Base-by-base conservation (phyloP, 2,797 vertebrate species). In the Gymnopithys bicolor region DNA sequence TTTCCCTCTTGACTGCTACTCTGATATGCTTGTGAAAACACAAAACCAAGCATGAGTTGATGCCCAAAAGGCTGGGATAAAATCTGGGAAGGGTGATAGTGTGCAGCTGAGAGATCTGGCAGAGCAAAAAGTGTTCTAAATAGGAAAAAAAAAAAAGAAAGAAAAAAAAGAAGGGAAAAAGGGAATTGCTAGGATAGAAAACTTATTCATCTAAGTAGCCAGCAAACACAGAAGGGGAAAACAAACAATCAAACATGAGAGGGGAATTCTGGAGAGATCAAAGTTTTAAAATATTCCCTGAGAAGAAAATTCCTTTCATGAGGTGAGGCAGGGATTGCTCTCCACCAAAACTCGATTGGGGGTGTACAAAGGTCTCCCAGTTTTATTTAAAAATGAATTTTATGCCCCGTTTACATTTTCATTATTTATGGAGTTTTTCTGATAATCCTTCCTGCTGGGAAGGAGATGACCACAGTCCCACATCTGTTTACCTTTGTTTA, bases 401-500 rank as follows among this genome's bases (percentile, higher is more conserved):
- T 90, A 89, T 89, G 73, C 66, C 33, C 49, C 68, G 88, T 96
- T 96, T 91, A 90, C 32, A 88, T 95, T 94, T 93, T 81, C 75
- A 86, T 91, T 92, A 88, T 96, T 92, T 92, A 90, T 75, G 32
- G 77, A 62, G 45, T 77, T 92, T 95, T 94, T 74, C 90, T 91
- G 78, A 79, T 94, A 92, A 93, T 81, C 84, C 13, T 35, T 90
- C 77, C 87, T 89, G 74, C 74, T 73, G 74, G 82, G 85, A 95
- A 89, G 78, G 82, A 89, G 89, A 68, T 94, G 95, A 89, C 94
- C 94, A 62, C 43, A 88, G 59, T 60, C 74, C 70, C 49, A 86
- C 85, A 87, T 91, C 89, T 95, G 83, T 88, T 95, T 93, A 96
- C 94, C 87, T 96, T 90, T 94, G 93, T 95, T 96, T 96, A 95